These are phyloP conservation scores for Psix sp. DNA, from an alignment of 1,140 invertebrate genomes.

Conservation along the genomic window DNA sequence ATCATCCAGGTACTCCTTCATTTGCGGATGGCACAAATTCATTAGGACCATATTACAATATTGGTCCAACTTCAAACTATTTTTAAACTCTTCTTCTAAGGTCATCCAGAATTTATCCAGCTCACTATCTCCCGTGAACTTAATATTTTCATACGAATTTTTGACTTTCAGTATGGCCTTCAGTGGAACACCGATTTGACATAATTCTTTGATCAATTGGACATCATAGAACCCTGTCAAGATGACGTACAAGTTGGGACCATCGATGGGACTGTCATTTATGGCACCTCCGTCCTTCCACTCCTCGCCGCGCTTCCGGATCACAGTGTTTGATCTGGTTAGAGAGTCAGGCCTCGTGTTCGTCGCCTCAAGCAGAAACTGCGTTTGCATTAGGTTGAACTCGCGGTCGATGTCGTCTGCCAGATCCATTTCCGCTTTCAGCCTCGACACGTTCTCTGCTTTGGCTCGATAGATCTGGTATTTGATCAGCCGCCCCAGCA, in stretches of 20 bases:
- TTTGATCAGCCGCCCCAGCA: conserved; percentile 65
- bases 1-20: conserved; percentile 42
- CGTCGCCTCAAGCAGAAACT: conserved; percentile 21
- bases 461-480: conserved; percentile 66
- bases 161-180: conserved; percentile 69
- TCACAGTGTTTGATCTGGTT: conserved; percentile 70
- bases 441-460: conserved; percentile 50
- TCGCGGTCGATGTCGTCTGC: conserved; percentile 57
- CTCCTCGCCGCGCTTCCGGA: conserved; percentile 77
- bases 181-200: conserved; percentile 75
- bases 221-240: conserved; percentile 77
- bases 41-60: conserved; percentile 76
- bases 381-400: conserved; percentile 48
- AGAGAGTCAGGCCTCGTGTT: conserved; percentile 4
- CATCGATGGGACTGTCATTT: conserved; percentile 76
- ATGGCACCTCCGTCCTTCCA: conserved; percentile 77
- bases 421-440: conserved; percentile 43
- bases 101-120: conserved; percentile 57
- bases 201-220: conserved; percentile 69
- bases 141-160: conserved; percentile 24
- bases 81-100: conserved; percentile 40
- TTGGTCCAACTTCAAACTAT: conserved; percentile 62
- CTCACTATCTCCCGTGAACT: conserved; percentile 25
- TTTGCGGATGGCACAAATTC: conserved; percentile 71
- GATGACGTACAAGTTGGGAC: conserved; percentile 78